phyloP scores from a whole-genome alignment of 1,140 invertebrate species.

The Sitobion miscanthi region DNA sequence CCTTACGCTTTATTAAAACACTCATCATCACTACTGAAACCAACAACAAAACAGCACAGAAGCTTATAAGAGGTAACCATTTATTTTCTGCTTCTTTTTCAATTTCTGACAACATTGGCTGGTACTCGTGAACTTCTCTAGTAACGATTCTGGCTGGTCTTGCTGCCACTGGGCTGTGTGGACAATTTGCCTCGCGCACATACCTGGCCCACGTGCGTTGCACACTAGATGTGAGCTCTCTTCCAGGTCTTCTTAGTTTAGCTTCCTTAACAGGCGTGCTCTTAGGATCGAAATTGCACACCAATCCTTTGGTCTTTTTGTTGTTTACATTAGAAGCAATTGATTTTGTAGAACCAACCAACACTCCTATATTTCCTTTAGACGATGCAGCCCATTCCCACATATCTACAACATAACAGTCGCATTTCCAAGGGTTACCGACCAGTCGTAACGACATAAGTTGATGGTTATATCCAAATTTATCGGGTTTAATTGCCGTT shows the following conservation, averaged over 20 bases:
- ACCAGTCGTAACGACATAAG: conserved; percentile 70
- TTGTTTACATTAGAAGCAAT: conserved; percentile 66
- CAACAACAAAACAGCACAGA: neutral
- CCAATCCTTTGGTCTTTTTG: conserved; percentile 71
- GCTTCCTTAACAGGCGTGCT: conserved; percentile 65
- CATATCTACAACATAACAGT: conserved; percentile 73
- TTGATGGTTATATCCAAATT: conserved; percentile 67
- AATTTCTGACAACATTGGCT: conserved; percentile 2
- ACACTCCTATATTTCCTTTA: conserved; percentile 70
- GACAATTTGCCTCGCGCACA: conserved; percentile 73
- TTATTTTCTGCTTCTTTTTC: neutral
- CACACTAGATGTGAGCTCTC: conserved; percentile 67
- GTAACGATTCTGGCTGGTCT: conserved; percentile 57
- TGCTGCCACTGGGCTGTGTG: conserved; percentile 60
- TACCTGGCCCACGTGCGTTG: conserved; percentile 74
- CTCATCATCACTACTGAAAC: neutral
- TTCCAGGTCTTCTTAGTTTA: conserved; percentile 66
- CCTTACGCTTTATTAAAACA: conserved; percentile 13
- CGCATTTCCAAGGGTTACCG: conserved; percentile 74
- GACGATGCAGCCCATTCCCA: conserved; percentile 75
- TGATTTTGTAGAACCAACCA: conserved; percentile 71
- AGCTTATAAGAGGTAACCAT: conserved; percentile 31
- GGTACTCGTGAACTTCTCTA: conserved; percentile 34
- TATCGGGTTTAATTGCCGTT: conserved; percentile 66
- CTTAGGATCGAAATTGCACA: conserved; percentile 71